A percentile compares a stretch with the other conserved stretches of the same genome.
phyloP scores from a whole-genome alignment of 2,888 invertebrate species.

The Griposia aprilina region DNA sequence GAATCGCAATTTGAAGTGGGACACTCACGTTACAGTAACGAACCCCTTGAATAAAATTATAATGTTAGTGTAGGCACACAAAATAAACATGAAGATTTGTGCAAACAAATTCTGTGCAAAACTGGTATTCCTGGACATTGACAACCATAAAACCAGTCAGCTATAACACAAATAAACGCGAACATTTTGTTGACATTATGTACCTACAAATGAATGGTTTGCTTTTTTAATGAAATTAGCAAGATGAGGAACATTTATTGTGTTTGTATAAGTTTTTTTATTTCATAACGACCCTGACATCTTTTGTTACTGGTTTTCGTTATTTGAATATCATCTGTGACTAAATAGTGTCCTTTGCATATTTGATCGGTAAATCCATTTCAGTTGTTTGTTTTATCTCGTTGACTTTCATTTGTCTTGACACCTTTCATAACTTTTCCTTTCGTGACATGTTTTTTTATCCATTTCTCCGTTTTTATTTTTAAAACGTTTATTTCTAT shows the following conservation, averaged over 20 bases:
- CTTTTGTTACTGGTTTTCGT: slow-evolving; percentile 24
- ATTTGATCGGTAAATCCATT: slow-evolving; percentile 46
- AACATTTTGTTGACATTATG: slow-evolving; percentile 27
- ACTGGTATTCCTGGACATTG: slow-evolving; percentile 51
- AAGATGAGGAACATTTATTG: slow-evolving; percentile 5
- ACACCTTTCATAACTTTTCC: slow-evolving; percentile 49
- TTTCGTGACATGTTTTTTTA: slow-evolving; percentile 37
- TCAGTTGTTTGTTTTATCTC: slow-evolving; percentile 43
- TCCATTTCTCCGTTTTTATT: slow-evolving; percentile 32
- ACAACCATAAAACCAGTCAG: slow-evolving; percentile 43
- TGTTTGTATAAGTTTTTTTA: slow-evolving; percentile 22
- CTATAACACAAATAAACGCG: slow-evolving; percentile 24
- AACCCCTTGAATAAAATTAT: slow-evolving; percentile 71
- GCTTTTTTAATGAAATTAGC: slow-evolving; percentile 28
- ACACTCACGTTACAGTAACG: slow-evolving; percentile 76
- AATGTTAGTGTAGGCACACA: slow-evolving; percentile 49
- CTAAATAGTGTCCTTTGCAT: slow-evolving; percentile 39
- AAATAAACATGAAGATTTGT: slow-evolving; percentile 60
- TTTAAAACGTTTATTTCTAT: slow-evolving; percentile 15
- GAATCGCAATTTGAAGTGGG: slow-evolving; percentile 77
- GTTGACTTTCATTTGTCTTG: slow-evolving; percentile 53
- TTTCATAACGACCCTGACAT: neutral
- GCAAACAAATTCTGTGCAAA: slow-evolving; percentile 55
- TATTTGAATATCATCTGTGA: slow-evolving; percentile 29
- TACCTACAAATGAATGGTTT: slow-evolving; percentile 12